Percentiles rank a stretch among this genome's conserved stretches.
Evolutionary conservation across 2,113 vertebrate genomes (phyloP).

Genomic region (Urocolius indicus): DNA sequence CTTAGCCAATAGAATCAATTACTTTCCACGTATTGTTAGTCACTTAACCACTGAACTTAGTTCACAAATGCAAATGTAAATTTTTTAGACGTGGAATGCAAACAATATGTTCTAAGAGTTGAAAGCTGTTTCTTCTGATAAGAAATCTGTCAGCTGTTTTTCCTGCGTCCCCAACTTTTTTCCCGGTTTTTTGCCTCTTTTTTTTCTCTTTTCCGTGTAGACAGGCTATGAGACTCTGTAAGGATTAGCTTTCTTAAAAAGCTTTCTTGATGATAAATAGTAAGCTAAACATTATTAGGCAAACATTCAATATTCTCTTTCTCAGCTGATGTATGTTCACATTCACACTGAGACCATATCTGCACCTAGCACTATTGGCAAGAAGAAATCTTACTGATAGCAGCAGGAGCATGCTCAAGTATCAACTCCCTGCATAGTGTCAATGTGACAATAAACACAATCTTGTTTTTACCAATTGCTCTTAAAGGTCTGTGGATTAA

Average conservation of each 20-base stretch:
- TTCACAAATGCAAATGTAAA: not conserved
- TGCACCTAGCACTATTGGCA: not conserved
- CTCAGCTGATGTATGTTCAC: not conserved
- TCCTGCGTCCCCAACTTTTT: not conserved
- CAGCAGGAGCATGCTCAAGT: not conserved
- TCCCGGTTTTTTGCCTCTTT: accelerated
- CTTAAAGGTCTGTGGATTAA: not conserved
- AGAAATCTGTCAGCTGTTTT: not conserved
- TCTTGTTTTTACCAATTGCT: not conserved
- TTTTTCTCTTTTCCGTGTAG: not conserved
- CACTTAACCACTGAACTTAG: not conserved
- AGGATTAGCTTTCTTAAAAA: not conserved
- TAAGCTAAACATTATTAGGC: not conserved
- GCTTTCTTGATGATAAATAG: not conserved
- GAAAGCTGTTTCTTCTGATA: not conserved
- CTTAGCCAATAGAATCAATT: not conserved
- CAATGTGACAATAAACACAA: not conserved
- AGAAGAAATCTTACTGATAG: not conserved
- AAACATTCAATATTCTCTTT: not conserved
- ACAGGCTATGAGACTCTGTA: not conserved
- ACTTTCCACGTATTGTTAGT: not conserved
- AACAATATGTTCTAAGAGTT: not conserved
- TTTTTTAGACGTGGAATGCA: not conserved
- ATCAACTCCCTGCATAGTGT: not conserved
- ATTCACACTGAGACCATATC: not conserved